These are phyloP conservation scores for Microcebus griseorufus DNA, from an alignment of 2,113 vertebrate genomes.

Conservation along the genomic window DNA sequence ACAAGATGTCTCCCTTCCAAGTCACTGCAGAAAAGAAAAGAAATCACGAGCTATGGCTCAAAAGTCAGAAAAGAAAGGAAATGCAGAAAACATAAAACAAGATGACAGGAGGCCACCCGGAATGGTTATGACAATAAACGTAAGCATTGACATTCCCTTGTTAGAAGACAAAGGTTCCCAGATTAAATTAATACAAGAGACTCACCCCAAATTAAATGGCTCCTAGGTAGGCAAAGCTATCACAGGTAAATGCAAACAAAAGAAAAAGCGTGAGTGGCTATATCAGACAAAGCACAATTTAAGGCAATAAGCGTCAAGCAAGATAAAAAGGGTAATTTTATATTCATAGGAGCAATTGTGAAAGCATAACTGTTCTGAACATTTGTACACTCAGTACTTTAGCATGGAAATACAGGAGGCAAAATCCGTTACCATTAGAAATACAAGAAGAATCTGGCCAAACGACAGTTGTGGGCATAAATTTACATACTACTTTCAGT, in stretches of 20 bases:
- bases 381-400: constrained; percentile 74
- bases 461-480: constrained; percentile 51
- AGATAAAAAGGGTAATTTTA: constrained; percentile 73
- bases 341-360: constrained; percentile 71
- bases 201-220: constrained; percentile 60
- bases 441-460: constrained; percentile 59
- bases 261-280: constrained; percentile 56
- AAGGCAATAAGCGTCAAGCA: constrained; percentile 52
- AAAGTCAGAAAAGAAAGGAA: constrained; percentile 69
- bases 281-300: constrained; percentile 68
- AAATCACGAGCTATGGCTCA: constrained; percentile 51
- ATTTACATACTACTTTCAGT: constrained; percentile 41
- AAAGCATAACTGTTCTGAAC: constrained; percentile 73
- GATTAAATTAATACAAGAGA: constrained; percentile 64
- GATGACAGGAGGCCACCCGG: not conserved
- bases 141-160: constrained; percentile 51
- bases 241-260: constrained; percentile 73
- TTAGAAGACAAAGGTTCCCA: constrained; percentile 53
- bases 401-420: constrained; percentile 63
- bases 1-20: constrained; percentile 73
- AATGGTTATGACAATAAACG: constrained; percentile 55
- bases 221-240: constrained; percentile 54
- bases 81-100: constrained; percentile 50
- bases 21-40: constrained; percentile 59
- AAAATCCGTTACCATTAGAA: constrained; percentile 55